Evolutionary conservation across 1,140 invertebrate genomes (phyloP).

Genomic region (Bombyx mandarina): DNA sequence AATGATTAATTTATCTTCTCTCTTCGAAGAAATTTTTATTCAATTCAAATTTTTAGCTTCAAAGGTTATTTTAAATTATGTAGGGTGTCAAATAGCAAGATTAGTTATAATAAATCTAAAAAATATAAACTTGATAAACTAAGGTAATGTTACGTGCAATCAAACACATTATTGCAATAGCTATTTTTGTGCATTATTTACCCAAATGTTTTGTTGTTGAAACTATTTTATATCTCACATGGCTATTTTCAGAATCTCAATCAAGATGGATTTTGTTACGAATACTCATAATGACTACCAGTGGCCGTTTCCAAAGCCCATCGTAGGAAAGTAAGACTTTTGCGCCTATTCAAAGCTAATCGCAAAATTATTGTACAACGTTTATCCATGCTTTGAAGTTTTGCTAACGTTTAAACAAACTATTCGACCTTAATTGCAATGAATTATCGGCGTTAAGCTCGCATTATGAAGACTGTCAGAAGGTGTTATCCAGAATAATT

Average conservation of each 20-base stretch:
- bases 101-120: slow-evolving; percentile 59
- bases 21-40: slow-evolving; percentile 58
- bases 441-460: no score
- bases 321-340: slow-evolving; percentile 59
- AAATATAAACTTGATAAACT: slow-evolving; percentile 54
- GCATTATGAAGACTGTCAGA: no score
- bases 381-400: no score
- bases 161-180: no score
- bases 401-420: no score
- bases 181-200: no score
- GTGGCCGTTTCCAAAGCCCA: slow-evolving; percentile 72
- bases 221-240: no score
- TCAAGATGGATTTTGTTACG: slow-evolving; percentile 61
- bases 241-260: slow-evolving; percentile 13
- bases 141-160: slow-evolving; percentile 14
- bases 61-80: slow-evolving; percentile 65
- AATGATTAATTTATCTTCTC: slow-evolving; percentile 64
- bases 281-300: slow-evolving; percentile 65
- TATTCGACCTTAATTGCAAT: no score
- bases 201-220: no score
- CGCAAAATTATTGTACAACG: not conserved
- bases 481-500: no score
- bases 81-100: slow-evolving; percentile 63
- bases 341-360: not conserved
- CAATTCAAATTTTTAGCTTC: slow-evolving; percentile 61